Evolutionary conservation across 2,888 invertebrate species (phyloP), one percentile per base, ranked within the genome.

Genomic region (Microplitis manilae): DNA sequence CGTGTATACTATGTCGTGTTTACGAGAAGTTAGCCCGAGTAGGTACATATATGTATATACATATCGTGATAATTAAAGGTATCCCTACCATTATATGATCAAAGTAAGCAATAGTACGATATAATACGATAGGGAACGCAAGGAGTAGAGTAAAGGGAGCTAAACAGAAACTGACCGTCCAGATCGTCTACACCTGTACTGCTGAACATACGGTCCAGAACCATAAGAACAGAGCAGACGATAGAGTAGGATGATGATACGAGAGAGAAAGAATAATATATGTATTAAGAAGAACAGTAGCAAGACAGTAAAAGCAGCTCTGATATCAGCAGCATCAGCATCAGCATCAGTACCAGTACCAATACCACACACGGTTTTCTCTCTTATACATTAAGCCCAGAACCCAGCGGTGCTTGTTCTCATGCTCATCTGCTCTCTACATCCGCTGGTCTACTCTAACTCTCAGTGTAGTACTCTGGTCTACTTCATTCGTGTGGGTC

Each of bases 251-350:
- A 65, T 50, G 50, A 50, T 8, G 50, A 50, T 50, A 50, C 13
- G 67, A 60, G 38, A 74, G 61, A 68, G 40, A 68, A 39, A 59
- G 39, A 17, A 73, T 9, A 65, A 50, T 15, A 38, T 30, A 39
- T 5, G 39, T 6, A 13, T 68, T 15, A 7, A 6, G 6, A 68
- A 39, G 65, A 62, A 70, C 65, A 64, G 76, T 76, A 70, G 70
- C 70, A 65, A 71, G 40, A 71, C 62, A 64, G 64, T 59, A 67
- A 65, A 38, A 67, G 65, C 73, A 73, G 73, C 50, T 50, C 50
- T 50, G 50, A 13, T 50, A 50, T 50, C 50, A 60, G 60, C 61
- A 70, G 61, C 65, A 73, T 5, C 73, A 73, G 68, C 61, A 76
- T 17, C 39, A 70, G 62, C 73, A 68, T 20, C 62, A 64, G 77